phyloP scores from a whole-genome alignment of 53 echinoderm and acorn worm species.

The Paracentrotus lividus region DNA sequence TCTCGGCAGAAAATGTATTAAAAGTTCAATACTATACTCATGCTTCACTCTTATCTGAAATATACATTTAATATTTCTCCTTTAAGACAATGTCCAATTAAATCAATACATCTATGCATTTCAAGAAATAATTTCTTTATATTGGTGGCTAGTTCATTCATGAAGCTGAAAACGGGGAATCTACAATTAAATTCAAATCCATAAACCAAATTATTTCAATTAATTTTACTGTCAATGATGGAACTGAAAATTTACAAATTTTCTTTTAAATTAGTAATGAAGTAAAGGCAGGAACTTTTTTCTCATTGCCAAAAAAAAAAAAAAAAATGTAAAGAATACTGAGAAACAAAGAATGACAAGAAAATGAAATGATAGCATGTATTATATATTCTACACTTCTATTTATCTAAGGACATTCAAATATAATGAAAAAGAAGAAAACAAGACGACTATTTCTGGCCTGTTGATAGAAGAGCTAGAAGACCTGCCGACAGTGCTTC shows the following conservation, averaged over 20 bases:
- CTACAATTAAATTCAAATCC: background rate
- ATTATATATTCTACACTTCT: constrained; percentile 43
- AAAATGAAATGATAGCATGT: background rate
- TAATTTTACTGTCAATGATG: background rate
- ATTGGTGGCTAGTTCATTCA: no score
- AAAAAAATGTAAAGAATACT: background rate
- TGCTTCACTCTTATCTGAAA: no score
- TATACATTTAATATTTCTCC: no score
- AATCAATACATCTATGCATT: no score
- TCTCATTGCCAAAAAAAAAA: background rate
- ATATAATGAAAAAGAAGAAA: background rate
- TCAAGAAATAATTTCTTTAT: no score
- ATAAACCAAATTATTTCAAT: background rate
- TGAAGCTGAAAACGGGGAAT: no score
- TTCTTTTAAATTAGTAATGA: background rate
- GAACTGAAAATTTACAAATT: background rate
- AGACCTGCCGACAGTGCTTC: constrained; percentile 90
- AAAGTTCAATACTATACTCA: no score
- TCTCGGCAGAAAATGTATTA: no score
- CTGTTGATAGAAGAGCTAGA: constrained; percentile 96
- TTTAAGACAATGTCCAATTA: no score
- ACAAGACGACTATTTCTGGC: constrained; percentile 77
- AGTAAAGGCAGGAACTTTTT: background rate
- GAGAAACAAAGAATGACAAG: background rate
- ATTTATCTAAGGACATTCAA: constrained; percentile 12